Evolutionary conservation across 92 coral and sea anemone species (phyloP), one percentile per base, ranked within the genome.

Genomic region (Porites cylindrica): DNA sequence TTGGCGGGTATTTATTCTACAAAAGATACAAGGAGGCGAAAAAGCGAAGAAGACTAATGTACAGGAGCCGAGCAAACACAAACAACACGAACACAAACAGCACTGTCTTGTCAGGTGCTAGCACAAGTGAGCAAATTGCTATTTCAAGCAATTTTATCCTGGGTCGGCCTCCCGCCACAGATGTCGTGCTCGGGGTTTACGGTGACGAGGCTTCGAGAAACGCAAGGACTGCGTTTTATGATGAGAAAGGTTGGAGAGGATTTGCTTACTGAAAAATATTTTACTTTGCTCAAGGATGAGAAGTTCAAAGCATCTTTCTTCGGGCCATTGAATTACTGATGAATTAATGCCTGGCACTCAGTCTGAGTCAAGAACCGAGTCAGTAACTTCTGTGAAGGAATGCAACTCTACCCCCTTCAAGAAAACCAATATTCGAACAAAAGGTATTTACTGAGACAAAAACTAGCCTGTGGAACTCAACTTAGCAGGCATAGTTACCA

Each of bases 161-260:
- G 50, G 82, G 73, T 19, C 75, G 94, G 75, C 94, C 94, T 51
- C 91, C 91, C 18, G 94, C 91, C 12, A 81, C 91, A 5, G 94
- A 91, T 68, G 88, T 91, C 43, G 89, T 91, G 17, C 51, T 91
- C 16, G 91, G 94, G 23, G 80, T 91, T 47, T 90, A 90, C 56
- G 88, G 84, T 3, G 93, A 90, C 43, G 93, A 90, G 65, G 82
- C 70, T 23, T 90, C 88, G 23, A 90, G 70, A 53, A 85, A 90
- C 66, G 93, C 81, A 19, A 84, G 93, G 69, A 76, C 88, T 26
- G 83, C 84, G 0, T 90, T 90, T 68, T 90, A 86, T 76, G 91
- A 85, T 1, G 91, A 88, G 50, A 90, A 90, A 50, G 85, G 91
- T 10, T 90, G 93, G 93, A 81, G 91, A 68, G 93, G 91, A 51